phyloP scores from a whole-genome alignment of 2,888 invertebrate genomes.

The Schizaphis graminum region DNA sequence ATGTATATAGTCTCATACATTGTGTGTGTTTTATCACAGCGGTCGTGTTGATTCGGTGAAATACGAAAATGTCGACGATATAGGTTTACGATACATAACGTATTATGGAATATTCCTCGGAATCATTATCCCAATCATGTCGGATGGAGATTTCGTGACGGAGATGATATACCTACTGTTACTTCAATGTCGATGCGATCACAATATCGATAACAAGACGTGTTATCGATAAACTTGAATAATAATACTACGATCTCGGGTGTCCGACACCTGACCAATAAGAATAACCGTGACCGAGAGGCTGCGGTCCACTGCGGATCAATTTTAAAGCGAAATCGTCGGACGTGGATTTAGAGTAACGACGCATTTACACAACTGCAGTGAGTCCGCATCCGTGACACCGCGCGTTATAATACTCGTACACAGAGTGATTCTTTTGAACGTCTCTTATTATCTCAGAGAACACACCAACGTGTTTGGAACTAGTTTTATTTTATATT shows the following conservation, averaged over 20 bases:
- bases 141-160: neutral
- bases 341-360: neutral
- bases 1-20: neutral
- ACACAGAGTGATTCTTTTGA: neutral
- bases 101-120: neutral
- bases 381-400: neutral
- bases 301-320: neutral
- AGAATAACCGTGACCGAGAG: neutral
- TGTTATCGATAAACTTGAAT: neutral
- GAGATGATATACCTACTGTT: neutral
- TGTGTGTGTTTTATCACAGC: neutral
- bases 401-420: neutral
- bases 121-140: neutral
- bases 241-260: neutral
- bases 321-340: neutral
- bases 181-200: neutral
- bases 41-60: neutral
- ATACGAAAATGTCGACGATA: neutral
- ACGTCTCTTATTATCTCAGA: neutral
- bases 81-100: too few relatives aligned
- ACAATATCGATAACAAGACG: neutral
- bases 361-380: neutral
- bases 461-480: neutral
- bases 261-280: neutral
- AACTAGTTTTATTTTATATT: neutral